phyloP scores from a whole-genome alignment of 2,888 invertebrate species.

The Phalangium opilio region DNA sequence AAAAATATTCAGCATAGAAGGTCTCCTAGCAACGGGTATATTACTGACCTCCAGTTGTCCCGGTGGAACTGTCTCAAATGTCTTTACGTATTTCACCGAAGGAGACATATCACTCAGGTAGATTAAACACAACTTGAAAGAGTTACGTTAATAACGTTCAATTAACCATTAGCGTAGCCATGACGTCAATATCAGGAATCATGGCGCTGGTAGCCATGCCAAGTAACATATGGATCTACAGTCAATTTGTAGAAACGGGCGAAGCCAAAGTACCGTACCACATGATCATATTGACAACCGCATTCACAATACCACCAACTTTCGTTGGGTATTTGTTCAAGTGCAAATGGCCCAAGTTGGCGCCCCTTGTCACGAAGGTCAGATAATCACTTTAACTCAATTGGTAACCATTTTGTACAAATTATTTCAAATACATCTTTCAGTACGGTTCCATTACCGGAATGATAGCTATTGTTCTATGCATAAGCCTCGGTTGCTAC shows the following conservation, averaged over 20 bases:
- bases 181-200: conserved; percentile 25
- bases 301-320: conserved; percentile 22
- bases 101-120: conserved; percentile 26
- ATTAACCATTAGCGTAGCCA: conserved; percentile 21
- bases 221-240: conserved; percentile 25
- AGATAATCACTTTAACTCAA: too few relatives aligned
- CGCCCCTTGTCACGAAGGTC: conserved; percentile 22
- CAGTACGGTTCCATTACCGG: conserved; percentile 24
- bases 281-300: conserved; percentile 22
- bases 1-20: conserved; percentile 21
- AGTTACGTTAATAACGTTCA: too few relatives aligned
- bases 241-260: conserved; percentile 22
- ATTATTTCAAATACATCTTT: too few relatives aligned
- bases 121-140: neutral
- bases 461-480: conserved; percentile 22
- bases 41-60: conserved; percentile 25
- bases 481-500: conserved; percentile 15
- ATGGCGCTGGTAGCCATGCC: conserved; percentile 25
- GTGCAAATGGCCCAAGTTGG: conserved; percentile 21
- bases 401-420: too few relatives aligned
- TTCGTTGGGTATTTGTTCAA: conserved; percentile 22
- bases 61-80: conserved; percentile 25
- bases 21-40: conserved; percentile 24
- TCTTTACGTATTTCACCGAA: conserved; percentile 25
- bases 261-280: conserved; percentile 23